Evolutionary conservation across 2,113 vertebrate genomes (phyloP), one percentile per base, ranked within the genome.

Genomic region (Sinocyclocheilus rhinocerous): DNA sequence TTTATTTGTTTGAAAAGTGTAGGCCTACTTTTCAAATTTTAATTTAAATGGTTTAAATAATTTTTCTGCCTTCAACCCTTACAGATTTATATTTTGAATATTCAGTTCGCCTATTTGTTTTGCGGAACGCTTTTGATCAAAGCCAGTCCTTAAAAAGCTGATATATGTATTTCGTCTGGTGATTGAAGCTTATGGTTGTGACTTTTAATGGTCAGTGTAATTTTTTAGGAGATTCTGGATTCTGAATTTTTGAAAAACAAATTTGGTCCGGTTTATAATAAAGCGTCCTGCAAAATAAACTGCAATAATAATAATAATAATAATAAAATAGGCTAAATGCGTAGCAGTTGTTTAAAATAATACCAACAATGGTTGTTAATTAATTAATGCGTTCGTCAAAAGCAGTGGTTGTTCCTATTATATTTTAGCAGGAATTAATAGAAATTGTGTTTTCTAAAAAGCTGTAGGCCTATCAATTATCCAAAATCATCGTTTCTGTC

Each of bases 321-420:
- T 6, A 16, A 67, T 15, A 69, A 18, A 65, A 52, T 8, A 11
- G 11, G 11, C 12, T 67, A 70, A 72, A 39, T 11, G 69, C 33
- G 33, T 39, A 10, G 18, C 33, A 39, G 18, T 39, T 39, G 4
- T 39, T 39, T 72, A 22, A 9, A 70, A 20, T 39, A 36, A 70
- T 20, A 22, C 42, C 6, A 75, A 3, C 72, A 75, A 15, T 8
- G 72, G 42, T 12, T 45, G 70, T 73, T 75, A 75, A 45, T 75
- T 75, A 75, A 75, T 75, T 75, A 75, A 75, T 75, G 22, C 42
- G 2, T 75, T 75, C 13, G 22, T 45, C 11, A 48, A 39, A 72
- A 72, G 72, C 22, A 75, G 9, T 3, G 18, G 39, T n/a, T 75
- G 11, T 75, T 73, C 70, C 22, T n/a, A 48, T 75, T 12, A 45